Evolutionary conservation across 2,888 invertebrate species (phyloP).

Genomic region (Scaptomyza flava): DNA sequence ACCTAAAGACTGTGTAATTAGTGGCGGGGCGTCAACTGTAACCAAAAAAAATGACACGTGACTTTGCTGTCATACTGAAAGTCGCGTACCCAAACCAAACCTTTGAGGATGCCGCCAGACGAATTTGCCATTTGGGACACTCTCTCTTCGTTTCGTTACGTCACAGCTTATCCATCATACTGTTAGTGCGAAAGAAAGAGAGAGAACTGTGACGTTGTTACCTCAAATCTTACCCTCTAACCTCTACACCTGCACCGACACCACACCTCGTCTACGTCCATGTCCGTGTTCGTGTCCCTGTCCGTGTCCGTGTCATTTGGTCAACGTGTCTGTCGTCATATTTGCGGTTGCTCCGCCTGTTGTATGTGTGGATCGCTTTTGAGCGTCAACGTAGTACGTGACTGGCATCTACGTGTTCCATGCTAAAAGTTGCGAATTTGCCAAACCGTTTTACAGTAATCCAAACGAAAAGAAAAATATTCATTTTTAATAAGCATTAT

Average conservation of each 20-base stretch:
- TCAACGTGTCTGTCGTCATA: slow-evolving; percentile 58
- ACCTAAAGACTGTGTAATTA: slow-evolving; percentile 24
- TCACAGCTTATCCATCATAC: slow-evolving; percentile 48
- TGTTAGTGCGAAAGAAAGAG: slow-evolving; percentile 31
- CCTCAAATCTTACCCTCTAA: neutral
- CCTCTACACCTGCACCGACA: neutral
- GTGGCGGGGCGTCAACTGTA: slow-evolving; percentile 17
- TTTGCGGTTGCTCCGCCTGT: slow-evolving; percentile 39
- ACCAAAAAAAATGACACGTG: slow-evolving; percentile 16
- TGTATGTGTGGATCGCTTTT: slow-evolving; percentile 12
- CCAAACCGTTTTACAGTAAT: slow-evolving; percentile 23
- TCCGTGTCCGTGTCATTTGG: slow-evolving; percentile 60
- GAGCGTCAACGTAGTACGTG: slow-evolving; percentile 40
- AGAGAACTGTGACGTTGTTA: slow-evolving; percentile 33
- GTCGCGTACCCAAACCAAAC: neutral
- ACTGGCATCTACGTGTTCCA: slow-evolving; percentile 46
- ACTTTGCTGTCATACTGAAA: slow-evolving; percentile 9
- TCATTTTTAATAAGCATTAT: slow-evolving; percentile 51
- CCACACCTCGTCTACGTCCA: neutral
- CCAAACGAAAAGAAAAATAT: slow-evolving; percentile 16
- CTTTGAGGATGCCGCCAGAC: slow-evolving; percentile 27
- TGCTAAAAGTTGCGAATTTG: slow-evolving; percentile 39
- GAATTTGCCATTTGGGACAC: slow-evolving; percentile 7
- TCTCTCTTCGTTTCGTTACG: slow-evolving; percentile 36
- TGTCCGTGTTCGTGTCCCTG: slow-evolving; percentile 40